phyloP scores from a whole-genome alignment of 2,797 vertebrate genomes.

The Taeniopygia guttata region DNA sequence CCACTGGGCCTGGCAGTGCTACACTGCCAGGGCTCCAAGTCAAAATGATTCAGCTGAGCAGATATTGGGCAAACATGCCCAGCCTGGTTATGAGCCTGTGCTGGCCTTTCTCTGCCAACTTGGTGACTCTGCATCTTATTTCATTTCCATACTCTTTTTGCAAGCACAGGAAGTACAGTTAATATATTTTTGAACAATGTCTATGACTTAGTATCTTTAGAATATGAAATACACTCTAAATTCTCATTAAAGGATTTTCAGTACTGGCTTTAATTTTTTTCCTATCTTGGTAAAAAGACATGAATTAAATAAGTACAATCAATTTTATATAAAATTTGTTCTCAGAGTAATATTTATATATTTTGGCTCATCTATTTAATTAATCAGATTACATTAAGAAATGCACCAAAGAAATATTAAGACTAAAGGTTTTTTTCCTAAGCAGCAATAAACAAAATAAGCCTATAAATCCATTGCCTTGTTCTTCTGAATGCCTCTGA shows the following conservation, averaged over 20 bases:
- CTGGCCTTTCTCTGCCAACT: neutral
- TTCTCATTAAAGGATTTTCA: neutral
- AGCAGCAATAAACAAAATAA: neutral
- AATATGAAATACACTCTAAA: neutral
- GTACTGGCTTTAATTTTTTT: neutral
- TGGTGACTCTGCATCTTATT: neutral
- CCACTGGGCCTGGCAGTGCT: neutral
- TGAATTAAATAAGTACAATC: neutral
- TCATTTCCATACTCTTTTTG: neutral
- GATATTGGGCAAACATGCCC: neutral
- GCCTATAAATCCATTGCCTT: neutral
- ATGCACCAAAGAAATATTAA: neutral
- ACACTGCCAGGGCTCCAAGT: neutral
- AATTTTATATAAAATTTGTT: neutral
- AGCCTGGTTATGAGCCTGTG: neutral
- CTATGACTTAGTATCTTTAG: neutral
- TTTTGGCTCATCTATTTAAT: neutral
- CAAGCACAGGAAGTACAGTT: neutral
- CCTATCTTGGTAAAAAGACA: neutral
- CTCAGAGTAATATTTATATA: neutral
- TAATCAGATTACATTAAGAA: neutral
- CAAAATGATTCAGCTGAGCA: neutral
- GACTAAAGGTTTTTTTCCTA: fast-evolving
- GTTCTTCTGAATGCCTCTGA: neutral
- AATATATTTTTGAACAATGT: neutral